Percentiles rank a stretch among this genome's conserved stretches.
Evolutionary conservation across 2,797 vertebrate genomes (phyloP).

Genomic region (Myotis vivesi): DNA sequence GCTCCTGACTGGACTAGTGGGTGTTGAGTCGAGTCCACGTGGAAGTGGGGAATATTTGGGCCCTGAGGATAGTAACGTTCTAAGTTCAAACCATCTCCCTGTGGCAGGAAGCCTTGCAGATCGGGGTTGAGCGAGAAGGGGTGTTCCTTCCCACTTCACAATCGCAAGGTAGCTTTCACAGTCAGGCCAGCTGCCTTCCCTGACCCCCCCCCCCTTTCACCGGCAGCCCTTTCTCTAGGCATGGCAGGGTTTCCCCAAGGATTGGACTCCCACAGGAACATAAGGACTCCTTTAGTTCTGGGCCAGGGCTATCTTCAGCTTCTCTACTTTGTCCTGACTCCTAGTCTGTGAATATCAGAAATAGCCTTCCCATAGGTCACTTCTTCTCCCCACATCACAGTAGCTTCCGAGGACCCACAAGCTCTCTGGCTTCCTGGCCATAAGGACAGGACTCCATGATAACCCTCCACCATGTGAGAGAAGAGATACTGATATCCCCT

Average conservation of each 20-base stretch:
- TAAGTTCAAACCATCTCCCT: constrained; percentile 39
- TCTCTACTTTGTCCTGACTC: neutral
- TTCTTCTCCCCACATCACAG: neutral
- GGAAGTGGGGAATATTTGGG: neutral
- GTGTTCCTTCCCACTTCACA: neutral
- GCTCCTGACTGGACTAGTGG: neutral
- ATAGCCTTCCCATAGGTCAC: neutral
- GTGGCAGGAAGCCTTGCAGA: constrained; percentile 43
- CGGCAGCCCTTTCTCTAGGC: constrained; percentile 38
- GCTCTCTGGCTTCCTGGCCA: neutral
- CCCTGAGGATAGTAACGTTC: constrained; percentile 1
- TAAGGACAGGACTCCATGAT: neutral
- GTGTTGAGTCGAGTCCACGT: neutral
- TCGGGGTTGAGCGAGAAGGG: neutral
- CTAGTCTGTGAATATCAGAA: neutral
- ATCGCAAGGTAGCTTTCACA: constrained; percentile 30
- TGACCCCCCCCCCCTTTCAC: neutral
- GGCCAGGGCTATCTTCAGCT: neutral
- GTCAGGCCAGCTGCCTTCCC: constrained; percentile 23
- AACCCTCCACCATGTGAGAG: neutral
- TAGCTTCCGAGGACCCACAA: neutral
- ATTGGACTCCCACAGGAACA: neutral
- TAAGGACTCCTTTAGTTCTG: neutral
- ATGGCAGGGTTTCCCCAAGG: constrained; percentile 34
- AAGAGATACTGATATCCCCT: neutral